phyloP scores from a whole-genome alignment of 2,113 vertebrate species.

The Eulemur rufifrons region DNA sequence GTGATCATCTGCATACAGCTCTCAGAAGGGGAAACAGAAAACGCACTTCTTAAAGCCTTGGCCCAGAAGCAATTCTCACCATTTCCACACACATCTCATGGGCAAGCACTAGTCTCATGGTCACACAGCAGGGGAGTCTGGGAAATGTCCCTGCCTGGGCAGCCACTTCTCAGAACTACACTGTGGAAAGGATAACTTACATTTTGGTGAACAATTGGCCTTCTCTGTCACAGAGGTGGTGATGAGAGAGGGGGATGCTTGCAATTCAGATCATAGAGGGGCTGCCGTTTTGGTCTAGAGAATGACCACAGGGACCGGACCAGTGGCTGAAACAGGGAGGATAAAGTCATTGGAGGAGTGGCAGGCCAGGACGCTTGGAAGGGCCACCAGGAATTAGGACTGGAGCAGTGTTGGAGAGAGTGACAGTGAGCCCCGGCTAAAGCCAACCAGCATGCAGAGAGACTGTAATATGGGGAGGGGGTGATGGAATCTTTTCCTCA shows the following conservation, averaged over 20 bases:
- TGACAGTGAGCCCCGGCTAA: background rate
- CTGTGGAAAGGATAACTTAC: background rate
- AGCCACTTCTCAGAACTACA: background rate
- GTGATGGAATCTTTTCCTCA: background rate
- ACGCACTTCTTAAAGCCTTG: background rate
- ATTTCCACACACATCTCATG: background rate
- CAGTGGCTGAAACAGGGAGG: background rate
- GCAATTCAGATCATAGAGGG: background rate
- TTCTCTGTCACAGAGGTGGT: background rate
- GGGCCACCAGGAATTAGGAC: background rate
- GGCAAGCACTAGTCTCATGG: background rate
- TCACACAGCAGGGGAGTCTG: background rate
- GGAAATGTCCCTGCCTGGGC: background rate
- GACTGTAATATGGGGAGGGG: background rate
- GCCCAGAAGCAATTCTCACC: background rate
- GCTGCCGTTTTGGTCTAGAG: background rate
- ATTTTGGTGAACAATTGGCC: background rate
- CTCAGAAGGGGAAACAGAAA: background rate
- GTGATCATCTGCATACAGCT: background rate
- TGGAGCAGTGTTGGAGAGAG: background rate
- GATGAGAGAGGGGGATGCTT: background rate
- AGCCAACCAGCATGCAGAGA: background rate
- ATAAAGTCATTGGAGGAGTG: background rate
- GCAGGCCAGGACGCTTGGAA: background rate
- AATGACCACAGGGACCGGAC: background rate